phyloP scores from a whole-genome alignment of 2,888 invertebrate species.

The Chrysolina americana region DNA sequence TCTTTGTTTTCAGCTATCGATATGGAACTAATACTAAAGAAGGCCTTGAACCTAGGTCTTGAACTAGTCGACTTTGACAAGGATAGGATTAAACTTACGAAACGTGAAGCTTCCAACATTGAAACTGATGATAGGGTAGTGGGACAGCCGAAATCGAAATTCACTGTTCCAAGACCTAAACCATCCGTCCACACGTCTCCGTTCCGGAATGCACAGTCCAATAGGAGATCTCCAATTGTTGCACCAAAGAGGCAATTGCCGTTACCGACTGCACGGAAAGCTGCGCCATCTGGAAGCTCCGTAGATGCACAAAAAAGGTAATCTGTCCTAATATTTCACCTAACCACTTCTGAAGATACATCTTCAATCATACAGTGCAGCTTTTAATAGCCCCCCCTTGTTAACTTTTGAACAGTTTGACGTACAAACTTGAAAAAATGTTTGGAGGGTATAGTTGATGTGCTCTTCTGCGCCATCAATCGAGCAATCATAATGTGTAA shows the following conservation, averaged over 20 bases:
- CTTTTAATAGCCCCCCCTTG: too few species aligned
- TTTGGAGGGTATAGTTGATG: too few species aligned
- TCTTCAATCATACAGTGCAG: too few species aligned
- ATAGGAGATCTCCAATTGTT: background rate
- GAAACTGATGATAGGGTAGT: background rate
- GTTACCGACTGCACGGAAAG: background rate
- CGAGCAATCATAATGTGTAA: too few species aligned
- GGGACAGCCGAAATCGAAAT: background rate
- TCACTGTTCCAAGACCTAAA: background rate
- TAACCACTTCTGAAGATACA: too few species aligned
- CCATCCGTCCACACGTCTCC: background rate
- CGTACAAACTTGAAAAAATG: too few species aligned
- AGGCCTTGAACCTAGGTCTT: slow-evolving; percentile 39
- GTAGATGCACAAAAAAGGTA: background rate
- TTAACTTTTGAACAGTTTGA: too few species aligned
- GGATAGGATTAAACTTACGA: background rate
- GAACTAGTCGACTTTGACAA: slow-evolving; percentile 19
- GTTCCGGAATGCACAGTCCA: background rate
- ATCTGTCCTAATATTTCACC: background rate
- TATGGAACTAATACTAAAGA: slow-evolving; percentile 42
- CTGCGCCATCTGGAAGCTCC: background rate
- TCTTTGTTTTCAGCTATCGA: slow-evolving; percentile 40
- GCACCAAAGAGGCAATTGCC: background rate
- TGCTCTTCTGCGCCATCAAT: too few species aligned
- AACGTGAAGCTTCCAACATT: slow-evolving; percentile 12